These are phyloP conservation scores for Artemia franciscana DNA, from an alignment of 1,140 invertebrate species.

Conservation along the genomic window DNA sequence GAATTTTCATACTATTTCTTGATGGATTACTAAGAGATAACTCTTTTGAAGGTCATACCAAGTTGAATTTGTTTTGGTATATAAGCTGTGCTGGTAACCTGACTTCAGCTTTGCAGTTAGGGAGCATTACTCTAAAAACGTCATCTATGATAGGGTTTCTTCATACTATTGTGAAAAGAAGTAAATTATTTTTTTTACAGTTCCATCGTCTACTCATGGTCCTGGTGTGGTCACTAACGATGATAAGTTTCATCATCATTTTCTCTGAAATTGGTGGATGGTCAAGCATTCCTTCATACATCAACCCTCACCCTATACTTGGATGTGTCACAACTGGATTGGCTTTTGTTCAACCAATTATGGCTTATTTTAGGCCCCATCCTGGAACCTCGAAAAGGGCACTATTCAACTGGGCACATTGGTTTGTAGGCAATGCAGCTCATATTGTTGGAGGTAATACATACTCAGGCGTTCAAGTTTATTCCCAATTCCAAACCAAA, in stretches of 20 bases:
- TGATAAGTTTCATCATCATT: conserved; percentile 53
- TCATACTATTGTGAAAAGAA: background rate
- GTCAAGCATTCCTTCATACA: conserved; percentile 28
- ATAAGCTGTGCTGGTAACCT: background rate
- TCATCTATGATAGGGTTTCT: background rate
- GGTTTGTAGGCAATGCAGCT: conserved; percentile 72
- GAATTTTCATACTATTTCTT: no score
- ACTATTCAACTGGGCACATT: conserved; percentile 86
- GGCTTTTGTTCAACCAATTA: conserved; percentile 58
- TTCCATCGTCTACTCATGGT: conserved; percentile 66
- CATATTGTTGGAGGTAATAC: conserved; percentile 75
- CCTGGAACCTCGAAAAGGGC: conserved; percentile 51
- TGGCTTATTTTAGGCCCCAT: conserved; percentile 62
- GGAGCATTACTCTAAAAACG: background rate
- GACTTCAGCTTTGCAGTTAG: background rate
- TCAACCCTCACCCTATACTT: conserved; percentile 54
- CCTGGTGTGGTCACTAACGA: conserved; percentile 48
- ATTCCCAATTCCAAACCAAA: no score
- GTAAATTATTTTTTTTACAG: conserved; percentile 31
- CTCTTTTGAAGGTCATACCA: no score
- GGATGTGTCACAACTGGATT: conserved; percentile 49
- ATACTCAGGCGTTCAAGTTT: no score
- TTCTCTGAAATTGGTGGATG: conserved; percentile 57
- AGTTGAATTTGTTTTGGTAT: no score
- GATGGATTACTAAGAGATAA: no score